Evolutionary conservation across 1,140 invertebrate genomes (phyloP).

Genomic region (Spodoptera litura): DNA sequence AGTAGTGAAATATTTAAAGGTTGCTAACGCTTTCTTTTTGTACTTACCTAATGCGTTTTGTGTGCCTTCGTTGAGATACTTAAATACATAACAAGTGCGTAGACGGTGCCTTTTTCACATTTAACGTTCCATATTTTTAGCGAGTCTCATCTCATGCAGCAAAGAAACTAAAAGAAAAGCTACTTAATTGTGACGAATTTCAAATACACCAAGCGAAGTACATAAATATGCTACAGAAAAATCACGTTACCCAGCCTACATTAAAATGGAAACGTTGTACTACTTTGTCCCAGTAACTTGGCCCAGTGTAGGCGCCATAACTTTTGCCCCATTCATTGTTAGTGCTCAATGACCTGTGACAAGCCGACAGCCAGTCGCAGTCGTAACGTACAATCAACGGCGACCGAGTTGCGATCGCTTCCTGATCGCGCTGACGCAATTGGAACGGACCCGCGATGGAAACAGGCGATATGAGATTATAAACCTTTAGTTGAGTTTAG

Average conservation of each 20-base stretch:
- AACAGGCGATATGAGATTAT: neutral
- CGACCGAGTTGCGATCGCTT: constrained; percentile 54
- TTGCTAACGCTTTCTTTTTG: constrained; percentile 22
- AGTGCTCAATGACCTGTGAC: constrained; percentile 60
- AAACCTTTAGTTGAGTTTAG: neutral
- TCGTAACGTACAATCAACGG: constrained; percentile 50
- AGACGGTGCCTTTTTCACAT: too few species aligned
- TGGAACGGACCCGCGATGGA: constrained; percentile 20
- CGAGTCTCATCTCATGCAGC: too few species aligned
- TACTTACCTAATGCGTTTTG: neutral
- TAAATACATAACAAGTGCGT: neutral
- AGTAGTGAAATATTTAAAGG: constrained; percentile 4
- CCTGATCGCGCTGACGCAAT: constrained; percentile 47
- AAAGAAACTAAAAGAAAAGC: too few species aligned
- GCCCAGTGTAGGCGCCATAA: constrained; percentile 6
- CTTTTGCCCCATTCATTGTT: constrained; percentile 59
- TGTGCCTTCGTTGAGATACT: neutral
- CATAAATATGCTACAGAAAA: too few species aligned
- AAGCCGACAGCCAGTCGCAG: neutral
- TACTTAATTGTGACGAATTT: too few species aligned
- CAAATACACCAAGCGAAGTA: too few species aligned
- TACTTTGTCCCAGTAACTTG: constrained; percentile 26
- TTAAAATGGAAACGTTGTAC: neutral
- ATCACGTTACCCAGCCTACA: neutral
- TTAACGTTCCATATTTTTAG: too few species aligned